Base-by-base conservation (phyloP, 2,888 invertebrate genomes). In the Ophioninae sp. region DNA sequence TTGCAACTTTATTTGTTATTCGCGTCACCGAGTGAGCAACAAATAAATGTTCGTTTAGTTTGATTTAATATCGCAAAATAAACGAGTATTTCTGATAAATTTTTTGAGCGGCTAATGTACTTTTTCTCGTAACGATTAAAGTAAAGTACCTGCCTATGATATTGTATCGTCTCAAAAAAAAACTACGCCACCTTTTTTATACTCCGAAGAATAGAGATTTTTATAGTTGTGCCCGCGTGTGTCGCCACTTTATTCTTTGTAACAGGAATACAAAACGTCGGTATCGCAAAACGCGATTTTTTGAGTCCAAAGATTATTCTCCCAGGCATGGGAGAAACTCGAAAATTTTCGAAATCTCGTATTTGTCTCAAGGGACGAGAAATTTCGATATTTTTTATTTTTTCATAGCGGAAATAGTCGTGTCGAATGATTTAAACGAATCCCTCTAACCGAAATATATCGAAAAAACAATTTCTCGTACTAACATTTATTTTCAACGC, bases 71-170 rank as follows among this genome's bases (percentile, higher is more conserved):
- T 30, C 30, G 30, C 30, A 30, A 30, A 30, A 30, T 30, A 30
- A 50, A 50, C 50, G 13, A 50, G 50, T 17, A 50, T 17, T 64
- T 61, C 3, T 17, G 7, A 10, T 8, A 8, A 8, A 17, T 10
- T 2, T n/a, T 73, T 69, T 37, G 59, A 57, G 20, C 69, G 30
- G n/a, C 30, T 41, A 20, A 64, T n/a, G 57, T 30, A 57, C 59
- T 6, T 39, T 23, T 78, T 41, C 65, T 39, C 57, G n/a, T 57
- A 2, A 8, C 44, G 50, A 7, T 61, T 23, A 17, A 50, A 78
- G 70, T 75, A 81, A 74, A 70, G 79, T 84, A 84, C 81, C 81
- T 84, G 84, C 81, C 79, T 72, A 23, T 39, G 41, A 79, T 62
- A 73, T 75, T 79, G 61, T 81, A 79, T 61, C 73, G 69, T 67